Evolutionary conservation across 2,113 vertebrate genomes (phyloP), one percentile per base, ranked within the genome.

Genomic region (Oxyruncus cristatus): DNA sequence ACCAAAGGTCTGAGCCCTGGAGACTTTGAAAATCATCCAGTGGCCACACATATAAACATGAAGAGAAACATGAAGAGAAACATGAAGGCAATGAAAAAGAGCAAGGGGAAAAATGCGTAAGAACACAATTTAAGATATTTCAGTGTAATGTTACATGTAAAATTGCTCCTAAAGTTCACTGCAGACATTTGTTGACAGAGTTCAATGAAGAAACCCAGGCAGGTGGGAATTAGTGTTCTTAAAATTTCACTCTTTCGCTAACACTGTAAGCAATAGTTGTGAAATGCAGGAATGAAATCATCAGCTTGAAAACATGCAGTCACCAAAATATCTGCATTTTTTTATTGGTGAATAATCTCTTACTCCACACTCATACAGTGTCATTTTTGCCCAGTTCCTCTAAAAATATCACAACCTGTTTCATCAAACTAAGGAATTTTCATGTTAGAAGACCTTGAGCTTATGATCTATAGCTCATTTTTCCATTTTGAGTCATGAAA

Each of bases 371-470:
- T 94, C 41, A 71, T 44, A 33, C 73, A 61, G 18, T 50, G 58
- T 33, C 24, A 39, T 30, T 91, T 86, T 58, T 76, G 30, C 68
- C 32, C 9, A 49, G 32, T 77, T 58, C 35, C 33, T 88, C 66
- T 80, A 70, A 92, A 94, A 96, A 88, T 4, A 32, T 53, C 70
- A 67, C 4, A 14, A 85, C 73, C 33, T 88, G 32, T 73, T 95
- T 94, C 94, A 84, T 85, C 77, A 97, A 47, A 74, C 30, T 86
- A 72, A 92, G 92, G 83, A 90, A 87, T 82, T 75, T 32, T 56
- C 41, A 32, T 72, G 27, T 93, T 92, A 93, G 74, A 82, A 68
- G 23, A 90, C 14, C 37, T 46, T 72, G n/a, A 80, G 39, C 26
- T 83, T 49, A n/a, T 74, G 49, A 53, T 35, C 20, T 76, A 9